A percentile compares a stretch with the other conserved stretches of the same genome.
These are phyloP conservation scores for Saturnia japonica DNA, from an alignment of 2,888 invertebrate genomes.

Conservation along the genomic window DNA sequence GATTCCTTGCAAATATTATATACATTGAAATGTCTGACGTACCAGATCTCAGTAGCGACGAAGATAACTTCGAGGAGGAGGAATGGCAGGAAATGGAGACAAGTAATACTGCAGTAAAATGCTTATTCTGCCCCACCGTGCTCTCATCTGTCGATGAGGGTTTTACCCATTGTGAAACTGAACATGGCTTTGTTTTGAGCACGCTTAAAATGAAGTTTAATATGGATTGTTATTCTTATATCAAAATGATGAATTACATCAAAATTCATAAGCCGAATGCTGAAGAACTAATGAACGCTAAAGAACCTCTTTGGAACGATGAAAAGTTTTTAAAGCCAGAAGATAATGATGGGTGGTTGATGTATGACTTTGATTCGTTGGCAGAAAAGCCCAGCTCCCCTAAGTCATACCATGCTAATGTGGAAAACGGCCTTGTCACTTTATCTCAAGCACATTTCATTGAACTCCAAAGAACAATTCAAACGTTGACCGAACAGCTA, in stretches of 20 bases:
- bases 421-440: constrained; percentile 83
- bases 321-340: constrained; percentile 90
- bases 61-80: constrained; percentile 73
- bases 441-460: constrained; percentile 83
- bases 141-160: constrained; percentile 84
- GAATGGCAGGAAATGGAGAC: constrained; percentile 79
- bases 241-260: constrained; percentile 91
- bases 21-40: constrained; percentile 64
- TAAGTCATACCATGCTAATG: constrained; percentile 80
- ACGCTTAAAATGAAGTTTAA: constrained; percentile 85
- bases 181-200: constrained; percentile 85
- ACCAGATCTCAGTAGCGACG: constrained; percentile 77
- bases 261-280: constrained; percentile 83
- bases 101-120: constrained; percentile 70
- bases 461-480: constrained; percentile 83
- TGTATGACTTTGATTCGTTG: constrained; percentile 86
- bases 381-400: constrained; percentile 64
- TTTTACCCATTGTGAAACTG: constrained; percentile 84
- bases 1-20: background rate
- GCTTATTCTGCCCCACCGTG: constrained; percentile 87
- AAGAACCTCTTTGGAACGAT: constrained; percentile 85
- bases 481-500: constrained; percentile 79
- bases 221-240: constrained; percentile 91
- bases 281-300: constrained; percentile 78
- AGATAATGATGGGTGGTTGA: constrained; percentile 90